phyloP scores from a whole-genome alignment of 2,113 vertebrate genomes.

The Proterorhinus semilunaris region DNA sequence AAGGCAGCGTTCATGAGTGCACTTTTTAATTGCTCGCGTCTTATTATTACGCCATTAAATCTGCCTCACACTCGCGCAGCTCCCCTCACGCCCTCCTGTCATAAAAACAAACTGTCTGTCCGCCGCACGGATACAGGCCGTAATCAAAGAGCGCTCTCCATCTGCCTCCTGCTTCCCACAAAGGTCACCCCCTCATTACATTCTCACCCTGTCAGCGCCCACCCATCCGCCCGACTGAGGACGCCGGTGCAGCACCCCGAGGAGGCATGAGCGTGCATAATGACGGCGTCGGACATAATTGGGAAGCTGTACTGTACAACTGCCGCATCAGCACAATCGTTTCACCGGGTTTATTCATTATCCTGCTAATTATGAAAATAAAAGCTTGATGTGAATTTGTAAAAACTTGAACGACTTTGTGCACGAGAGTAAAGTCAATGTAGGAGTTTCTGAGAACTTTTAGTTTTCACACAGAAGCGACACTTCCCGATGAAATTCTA shows the following conservation, averaged over 20 bases:
- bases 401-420: not conserved
- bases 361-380: not conserved
- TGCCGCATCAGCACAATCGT: constrained; percentile 23
- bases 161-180: constrained; percentile 13
- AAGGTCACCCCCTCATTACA: constrained; percentile 38
- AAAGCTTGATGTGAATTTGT: constrained; percentile 24
- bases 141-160: constrained; percentile 2
- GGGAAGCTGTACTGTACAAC: constrained; percentile 3
- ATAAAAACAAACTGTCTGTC: not conserved
- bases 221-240: constrained; percentile 26
- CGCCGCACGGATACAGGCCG: not conserved
- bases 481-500: too few relatives aligned
- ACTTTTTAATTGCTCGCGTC: not conserved
- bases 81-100: not conserved
- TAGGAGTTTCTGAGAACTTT: too few relatives aligned
- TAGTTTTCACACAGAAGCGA: too few relatives aligned
- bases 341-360: constrained; percentile 10
- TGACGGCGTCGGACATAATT: constrained; percentile 22
- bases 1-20: not conserved
- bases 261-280: constrained; percentile 22
- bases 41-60: not conserved
- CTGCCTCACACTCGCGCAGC: not conserved
- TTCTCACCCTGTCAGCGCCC: constrained; percentile 7
- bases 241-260: not conserved
- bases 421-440: too few relatives aligned